phyloP scores from a whole-genome alignment of 2,797 vertebrate genomes.

The Fringilla coelebs region DNA sequence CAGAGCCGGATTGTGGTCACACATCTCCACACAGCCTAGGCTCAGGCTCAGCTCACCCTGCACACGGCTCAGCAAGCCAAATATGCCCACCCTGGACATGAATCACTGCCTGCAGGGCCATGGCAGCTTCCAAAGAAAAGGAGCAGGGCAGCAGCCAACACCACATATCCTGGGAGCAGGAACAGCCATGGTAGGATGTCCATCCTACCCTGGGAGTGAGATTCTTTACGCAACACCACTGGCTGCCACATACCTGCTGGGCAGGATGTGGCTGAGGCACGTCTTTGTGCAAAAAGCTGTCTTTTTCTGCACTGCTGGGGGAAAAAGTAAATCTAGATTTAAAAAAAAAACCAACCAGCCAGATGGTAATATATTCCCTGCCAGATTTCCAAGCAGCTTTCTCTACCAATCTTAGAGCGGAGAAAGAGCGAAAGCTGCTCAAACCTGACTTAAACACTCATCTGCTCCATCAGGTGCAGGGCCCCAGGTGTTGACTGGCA shows the following conservation, averaged over 20 bases:
- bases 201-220: background rate
- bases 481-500: background rate
- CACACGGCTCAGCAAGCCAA: accelerated
- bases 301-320: background rate
- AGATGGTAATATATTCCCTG: slow-evolving; percentile 34
- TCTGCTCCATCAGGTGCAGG: background rate
- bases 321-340: background rate
- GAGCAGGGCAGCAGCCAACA: background rate
- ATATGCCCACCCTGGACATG: background rate
- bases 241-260: background rate
- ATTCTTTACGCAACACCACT: background rate
- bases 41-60: background rate
- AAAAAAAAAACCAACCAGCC: background rate
- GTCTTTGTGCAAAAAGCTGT: background rate
- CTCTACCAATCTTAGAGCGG: background rate
- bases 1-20: background rate
- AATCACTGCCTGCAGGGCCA: background rate
- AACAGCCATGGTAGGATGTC: background rate
- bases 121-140: background rate
- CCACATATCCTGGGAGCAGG: background rate
- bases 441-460: background rate
- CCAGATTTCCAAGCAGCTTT: slow-evolving; percentile 33
- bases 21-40: background rate
- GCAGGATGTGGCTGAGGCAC: background rate
- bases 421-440: background rate